phyloP scores from a whole-genome alignment of 2,888 invertebrate genomes.

The Cyclophora albipunctata region DNA sequence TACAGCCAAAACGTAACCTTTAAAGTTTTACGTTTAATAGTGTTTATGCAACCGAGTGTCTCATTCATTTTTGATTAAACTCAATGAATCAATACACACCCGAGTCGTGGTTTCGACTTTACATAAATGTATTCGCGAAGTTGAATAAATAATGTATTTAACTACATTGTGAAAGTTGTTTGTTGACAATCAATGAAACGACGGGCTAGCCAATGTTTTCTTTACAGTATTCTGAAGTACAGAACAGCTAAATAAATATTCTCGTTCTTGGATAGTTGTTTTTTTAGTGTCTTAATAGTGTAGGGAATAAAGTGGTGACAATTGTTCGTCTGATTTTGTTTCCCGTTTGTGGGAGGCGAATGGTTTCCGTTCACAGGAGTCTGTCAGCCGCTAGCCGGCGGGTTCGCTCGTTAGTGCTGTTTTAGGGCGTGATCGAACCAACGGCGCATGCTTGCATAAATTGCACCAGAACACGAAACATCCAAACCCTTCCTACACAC shows the following conservation, averaged over 20 bases:
- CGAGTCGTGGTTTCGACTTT: conserved; percentile 9
- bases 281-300: neutral
- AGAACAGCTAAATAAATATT: too few relatives aligned
- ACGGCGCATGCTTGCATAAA: conserved; percentile 67
- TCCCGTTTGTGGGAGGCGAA: conserved; percentile 33
- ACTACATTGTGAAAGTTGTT: conserved; percentile 16
- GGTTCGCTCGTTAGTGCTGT: conserved; percentile 58
- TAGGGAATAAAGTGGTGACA: conserved; percentile 22
- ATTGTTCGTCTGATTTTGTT: conserved; percentile 37
- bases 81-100: conserved; percentile 11
- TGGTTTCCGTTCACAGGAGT: conserved; percentile 59
- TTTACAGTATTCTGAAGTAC: too few relatives aligned
- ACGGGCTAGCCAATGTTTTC: too few relatives aligned
- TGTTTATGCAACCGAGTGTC: neutral
- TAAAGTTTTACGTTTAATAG: neutral
- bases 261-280: too few relatives aligned
- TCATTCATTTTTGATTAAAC: conserved; percentile 4
- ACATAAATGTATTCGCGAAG: conserved; percentile 10
- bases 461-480: conserved; percentile 50
- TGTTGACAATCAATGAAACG: conserved; percentile 2
- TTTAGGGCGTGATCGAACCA: conserved; percentile 68
- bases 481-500: conserved; percentile 29
- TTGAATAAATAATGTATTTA: conserved; percentile 9
- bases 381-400: conserved; percentile 32
- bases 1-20: neutral